phyloP scores from a whole-genome alignment of 2,888 invertebrate genomes.

The Nematopogon swammerdamellus region DNA sequence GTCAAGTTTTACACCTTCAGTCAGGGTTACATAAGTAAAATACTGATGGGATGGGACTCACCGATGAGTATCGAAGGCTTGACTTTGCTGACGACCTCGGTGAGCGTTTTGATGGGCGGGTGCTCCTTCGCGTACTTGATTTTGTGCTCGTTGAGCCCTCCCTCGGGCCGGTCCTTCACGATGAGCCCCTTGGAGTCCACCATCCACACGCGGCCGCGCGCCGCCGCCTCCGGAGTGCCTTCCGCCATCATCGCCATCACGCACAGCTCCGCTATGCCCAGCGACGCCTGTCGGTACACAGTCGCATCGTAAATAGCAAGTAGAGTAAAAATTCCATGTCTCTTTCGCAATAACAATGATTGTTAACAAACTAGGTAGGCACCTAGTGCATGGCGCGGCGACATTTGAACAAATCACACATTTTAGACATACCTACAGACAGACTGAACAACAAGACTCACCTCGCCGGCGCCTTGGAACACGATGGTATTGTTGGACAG shows the following conservation, averaged over 20 bases:
- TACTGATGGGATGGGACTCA: too few species aligned
- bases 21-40: too few species aligned
- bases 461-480: constrained; percentile 97
- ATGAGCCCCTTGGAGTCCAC: constrained; percentile 95
- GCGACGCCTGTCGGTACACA: constrained; percentile 85
- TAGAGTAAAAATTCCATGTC: too few species aligned
- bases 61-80: constrained; percentile 92
- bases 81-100: constrained; percentile 74
- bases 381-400: too few species aligned
- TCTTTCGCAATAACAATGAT: too few species aligned
- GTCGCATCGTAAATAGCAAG: too few species aligned
- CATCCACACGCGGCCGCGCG: constrained; percentile 85
- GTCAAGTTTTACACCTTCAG: too few species aligned
- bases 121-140: constrained; percentile 76
- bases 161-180: constrained; percentile 81
- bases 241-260: constrained; percentile 91
- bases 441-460: too few species aligned
- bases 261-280: constrained; percentile 91
- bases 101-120: constrained; percentile 71
- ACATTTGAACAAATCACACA: too few species aligned
- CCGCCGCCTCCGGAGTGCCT: constrained; percentile 72
- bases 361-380: too few species aligned
- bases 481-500: constrained; percentile 84
- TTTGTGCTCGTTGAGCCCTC: constrained; percentile 80
- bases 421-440: too few species aligned